phyloP scores from a whole-genome alignment of 2,888 invertebrate genomes.

The Ceramica pisi region DNA sequence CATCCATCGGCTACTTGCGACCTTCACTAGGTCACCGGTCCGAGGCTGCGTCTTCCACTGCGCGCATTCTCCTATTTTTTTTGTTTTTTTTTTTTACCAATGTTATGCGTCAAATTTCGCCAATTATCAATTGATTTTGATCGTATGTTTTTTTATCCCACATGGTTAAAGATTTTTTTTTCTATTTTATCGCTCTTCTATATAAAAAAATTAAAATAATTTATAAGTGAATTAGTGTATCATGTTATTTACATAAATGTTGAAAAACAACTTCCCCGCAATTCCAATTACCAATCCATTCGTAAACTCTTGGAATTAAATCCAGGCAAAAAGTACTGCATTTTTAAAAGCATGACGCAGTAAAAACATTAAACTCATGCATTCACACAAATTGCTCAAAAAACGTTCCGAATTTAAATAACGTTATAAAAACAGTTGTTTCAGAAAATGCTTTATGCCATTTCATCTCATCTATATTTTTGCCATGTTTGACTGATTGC shows the following conservation, averaged over 20 bases:
- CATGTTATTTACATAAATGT: background rate
- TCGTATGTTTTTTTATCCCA: no score
- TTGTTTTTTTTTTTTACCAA: no score
- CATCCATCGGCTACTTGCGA: no score
- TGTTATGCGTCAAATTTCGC: no score
- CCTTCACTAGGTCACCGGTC: no score
- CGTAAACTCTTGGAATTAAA: background rate
- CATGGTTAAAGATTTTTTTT: no score
- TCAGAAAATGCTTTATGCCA: slow-evolving; percentile 1
- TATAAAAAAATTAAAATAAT: no score
- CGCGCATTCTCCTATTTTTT: no score
- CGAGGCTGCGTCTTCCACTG: no score
- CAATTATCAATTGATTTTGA: no score
- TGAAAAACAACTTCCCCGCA: background rate
- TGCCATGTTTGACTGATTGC: background rate
- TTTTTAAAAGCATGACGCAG: slow-evolving; percentile 19
- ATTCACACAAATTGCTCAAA: slow-evolving; percentile 20
- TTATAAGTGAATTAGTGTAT: no score
- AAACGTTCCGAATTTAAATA: slow-evolving; percentile 43
- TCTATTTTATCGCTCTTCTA: no score
- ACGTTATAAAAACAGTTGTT: slow-evolving; percentile 15
- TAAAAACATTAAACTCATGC: slow-evolving; percentile 19
- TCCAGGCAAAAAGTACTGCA: slow-evolving; percentile 11
- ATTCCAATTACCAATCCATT: background rate
- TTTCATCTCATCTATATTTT: slow-evolving; percentile 28